These are phyloP conservation scores for Sialis fuliginosa DNA, from an alignment of 2,888 invertebrate genomes.

Conservation along the genomic window DNA sequence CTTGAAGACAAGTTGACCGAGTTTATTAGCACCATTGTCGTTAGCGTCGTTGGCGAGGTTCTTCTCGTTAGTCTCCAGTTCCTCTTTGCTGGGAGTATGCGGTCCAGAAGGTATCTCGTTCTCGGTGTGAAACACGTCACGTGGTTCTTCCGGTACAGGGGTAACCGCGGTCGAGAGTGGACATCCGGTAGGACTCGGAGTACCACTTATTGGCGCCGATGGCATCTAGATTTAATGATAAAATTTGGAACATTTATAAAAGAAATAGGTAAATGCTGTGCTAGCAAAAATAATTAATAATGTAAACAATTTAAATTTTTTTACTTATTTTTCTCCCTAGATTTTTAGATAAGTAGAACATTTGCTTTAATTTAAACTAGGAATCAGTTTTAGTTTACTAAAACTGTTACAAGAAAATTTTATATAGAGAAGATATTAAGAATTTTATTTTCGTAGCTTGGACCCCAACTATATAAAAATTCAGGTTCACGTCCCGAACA, in stretches of 20 bases:
- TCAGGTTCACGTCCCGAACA: no score
- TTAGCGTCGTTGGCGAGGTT: constrained; percentile 26
- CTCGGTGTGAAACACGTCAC: constrained; percentile 23
- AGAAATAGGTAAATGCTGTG: neutral
- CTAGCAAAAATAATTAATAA: neutral
- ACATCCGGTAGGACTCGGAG: constrained; percentile 23
- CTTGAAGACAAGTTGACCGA: constrained; percentile 81
- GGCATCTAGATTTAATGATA: constrained; percentile 19
- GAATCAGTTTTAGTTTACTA: no score
- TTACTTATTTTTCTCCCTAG: no score
- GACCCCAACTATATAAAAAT: no score
- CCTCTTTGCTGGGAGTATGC: constrained; percentile 31
- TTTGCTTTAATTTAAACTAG: no score
- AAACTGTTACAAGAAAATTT: no score
- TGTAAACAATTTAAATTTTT: no score
- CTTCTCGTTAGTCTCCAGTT: constrained; percentile 38
- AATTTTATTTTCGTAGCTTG: no score
- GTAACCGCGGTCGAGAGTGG: constrained; percentile 16
- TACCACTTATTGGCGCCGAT: constrained; percentile 17
- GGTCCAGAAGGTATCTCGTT: constrained; percentile 21
- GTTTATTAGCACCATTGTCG: constrained; percentile 40
- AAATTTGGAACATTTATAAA: neutral
- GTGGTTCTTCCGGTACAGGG: constrained; percentile 13
- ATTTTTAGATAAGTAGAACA: no score
- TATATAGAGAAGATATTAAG: no score